These are phyloP conservation scores for Scopus umbretta DNA, from an alignment of 2,113 vertebrate species.

Conservation along the genomic window DNA sequence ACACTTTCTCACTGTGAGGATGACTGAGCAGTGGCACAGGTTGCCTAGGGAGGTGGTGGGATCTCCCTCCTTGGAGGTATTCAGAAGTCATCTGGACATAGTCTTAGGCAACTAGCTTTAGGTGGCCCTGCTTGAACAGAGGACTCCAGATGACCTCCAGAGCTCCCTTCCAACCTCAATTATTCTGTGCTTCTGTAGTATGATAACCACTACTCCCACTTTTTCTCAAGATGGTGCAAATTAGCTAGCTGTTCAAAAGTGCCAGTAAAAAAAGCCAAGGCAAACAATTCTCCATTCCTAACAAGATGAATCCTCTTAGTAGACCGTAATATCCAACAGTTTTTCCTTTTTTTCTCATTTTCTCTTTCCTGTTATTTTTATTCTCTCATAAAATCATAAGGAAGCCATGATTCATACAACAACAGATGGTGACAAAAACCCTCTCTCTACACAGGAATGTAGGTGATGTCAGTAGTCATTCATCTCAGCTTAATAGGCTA, in stretches of 20 bases:
- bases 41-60: neutral
- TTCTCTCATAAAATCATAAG: neutral
- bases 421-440: slow-evolving; percentile 41
- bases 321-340: neutral
- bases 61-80: neutral
- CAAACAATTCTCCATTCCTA: neutral
- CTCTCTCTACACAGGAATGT: neutral
- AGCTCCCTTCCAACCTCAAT: neutral
- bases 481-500: neutral
- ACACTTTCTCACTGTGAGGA: neutral
- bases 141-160: neutral
- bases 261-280: neutral
- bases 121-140: neutral
- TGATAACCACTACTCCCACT: neutral
- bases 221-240: neutral
- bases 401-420: slow-evolving; percentile 29
- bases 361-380: neutral
- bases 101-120: neutral
- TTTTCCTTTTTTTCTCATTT: neutral
- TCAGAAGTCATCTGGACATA: neutral
- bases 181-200: neutral
- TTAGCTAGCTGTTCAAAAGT: neutral
- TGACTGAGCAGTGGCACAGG: rapidly evolving
- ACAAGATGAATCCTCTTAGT: neutral
- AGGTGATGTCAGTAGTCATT: slow-evolving; percentile 32